Base-by-base conservation (phyloP, 2,888 invertebrate species). In the Drosophila diplacantha region DNA sequence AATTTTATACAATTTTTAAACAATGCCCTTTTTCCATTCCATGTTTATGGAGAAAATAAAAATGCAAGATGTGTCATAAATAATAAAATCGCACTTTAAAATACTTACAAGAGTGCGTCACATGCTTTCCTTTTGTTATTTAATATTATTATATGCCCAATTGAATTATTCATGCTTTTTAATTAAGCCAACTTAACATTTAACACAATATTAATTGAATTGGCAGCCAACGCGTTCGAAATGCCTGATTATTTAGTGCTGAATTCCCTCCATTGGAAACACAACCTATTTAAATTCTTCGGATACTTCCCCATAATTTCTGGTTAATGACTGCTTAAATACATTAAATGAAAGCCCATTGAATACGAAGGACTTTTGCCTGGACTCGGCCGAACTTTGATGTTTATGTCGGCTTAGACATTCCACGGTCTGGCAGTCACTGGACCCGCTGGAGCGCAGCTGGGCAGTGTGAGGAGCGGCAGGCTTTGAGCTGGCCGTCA, bases 341-440 rank as follows among this genome's bases (percentile, higher is more conserved):
- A 8, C 43, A 11, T 35, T 32, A 32, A 35, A 11, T 3, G 11
- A 3, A 22, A 32, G 16, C n/a, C 22, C 9, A 38, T 53, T 38
- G 16, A 35, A 29, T 35, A 12, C 16, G 24, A 35, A 14, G 18
- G 20, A 61, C 41, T n/a, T 46, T 35, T 31, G 37, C 12, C 14
- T 43, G 26, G 31, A 8, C 7, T 8, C 5, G 61, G 64, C 52
- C 62, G 49, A 47, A 35, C 71, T 75, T 81, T 77, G 76, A 81
- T 81, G 69, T 73, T 41, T 20, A 49, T 46, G 58, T 58, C 44
- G 32, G 26, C 39, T 49, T 51, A 35, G 51, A 51, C 20, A 6
- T 20, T 26, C n/a, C 20, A 76, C 67, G 69, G 76, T 77, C 76
- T 77, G 69, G 62, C 52, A 47, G 50, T 52, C 59, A 74, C 59